Base-by-base conservation (phyloP, 2,113 vertebrate species). In the Lichenostomus cassidix region DNA sequence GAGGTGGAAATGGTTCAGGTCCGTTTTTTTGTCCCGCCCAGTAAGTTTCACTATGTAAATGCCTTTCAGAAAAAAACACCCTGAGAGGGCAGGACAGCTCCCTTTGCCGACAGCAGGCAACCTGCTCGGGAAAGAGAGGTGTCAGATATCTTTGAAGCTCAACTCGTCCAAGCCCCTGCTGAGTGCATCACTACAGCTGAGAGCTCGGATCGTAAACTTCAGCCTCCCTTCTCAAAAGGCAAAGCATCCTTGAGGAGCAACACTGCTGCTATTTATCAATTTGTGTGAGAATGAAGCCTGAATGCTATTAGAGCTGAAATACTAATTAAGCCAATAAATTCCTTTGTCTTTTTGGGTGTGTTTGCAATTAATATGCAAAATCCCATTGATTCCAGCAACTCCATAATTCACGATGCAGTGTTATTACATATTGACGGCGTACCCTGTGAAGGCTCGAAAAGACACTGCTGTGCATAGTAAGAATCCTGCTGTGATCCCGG, bases 351-450 rank as follows among this genome's bases (percentile, higher is more conserved):
- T 92, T 96, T 71, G 78, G 70, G 94, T 62, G 78, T 78, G 68
- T 92, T 95, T 85, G 73, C 79, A 94, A 97, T 97, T 96, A 97
- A 97, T 97, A 98, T 97, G 96, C 92, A 97, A 97, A 96, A 86
- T 81, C 80, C 53, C 85, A 89, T 90, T 91, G 97, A 97, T 12
- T 95, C 50, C 73, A 75, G 84, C 77, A 91, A 69, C 70, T 87
- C 93, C 56, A 42, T 89, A 91, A 89, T 83, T 92, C 95, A 94
- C 49, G 3, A 65, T 74, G 63, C 73, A 31, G 53, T 68, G 75
- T 89, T 95, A 95, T 97, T 97, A 92, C 89, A 83, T 90, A 93
- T 91, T 94, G 97, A 94, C 1, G 10, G 15, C 1, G 4, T 83
- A 75, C 68, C 75, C 79, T 77, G 70, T n/a, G 31, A 83, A 56